A percentile compares a stretch with the other conserved stretches of the same genome.
Evolutionary conservation across 2,113 vertebrate genomes (phyloP).

Genomic region (Rhagologus leucostigma): DNA sequence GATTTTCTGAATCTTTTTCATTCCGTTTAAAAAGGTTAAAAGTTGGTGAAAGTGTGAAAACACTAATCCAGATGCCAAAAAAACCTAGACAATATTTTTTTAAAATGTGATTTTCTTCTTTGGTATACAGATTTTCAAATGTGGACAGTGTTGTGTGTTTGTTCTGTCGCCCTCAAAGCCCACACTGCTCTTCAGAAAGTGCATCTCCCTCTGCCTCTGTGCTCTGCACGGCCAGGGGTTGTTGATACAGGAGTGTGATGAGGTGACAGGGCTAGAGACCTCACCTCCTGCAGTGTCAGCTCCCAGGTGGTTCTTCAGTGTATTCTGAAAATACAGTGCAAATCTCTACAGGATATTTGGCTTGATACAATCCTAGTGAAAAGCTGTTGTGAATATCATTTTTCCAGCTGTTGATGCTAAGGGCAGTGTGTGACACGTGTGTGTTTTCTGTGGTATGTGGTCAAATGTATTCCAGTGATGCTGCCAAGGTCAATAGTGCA

Average conservation of each 20-base stretch:
- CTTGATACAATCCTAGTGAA: background rate
- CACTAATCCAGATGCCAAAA: background rate
- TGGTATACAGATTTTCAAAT: background rate
- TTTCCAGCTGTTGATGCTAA: background rate
- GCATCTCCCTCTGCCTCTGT: background rate
- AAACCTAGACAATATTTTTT: fast-evolving
- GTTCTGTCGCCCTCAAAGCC: background rate
- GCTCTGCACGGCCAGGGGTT: background rate
- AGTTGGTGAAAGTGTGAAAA: background rate
- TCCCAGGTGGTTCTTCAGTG: background rate
- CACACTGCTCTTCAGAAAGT: background rate
- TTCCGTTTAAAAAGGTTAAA: background rate
- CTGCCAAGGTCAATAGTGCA: background rate
- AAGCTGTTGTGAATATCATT: background rate
- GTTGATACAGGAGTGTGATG: background rate
- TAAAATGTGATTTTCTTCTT: background rate
- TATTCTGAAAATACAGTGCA: background rate
- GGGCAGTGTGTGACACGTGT: background rate
- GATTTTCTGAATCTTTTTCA: background rate
- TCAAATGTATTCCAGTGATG: background rate
- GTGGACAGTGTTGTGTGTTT: background rate
- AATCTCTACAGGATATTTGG: background rate
- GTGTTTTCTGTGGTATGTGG: background rate
- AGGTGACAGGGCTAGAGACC: background rate
- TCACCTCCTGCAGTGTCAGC: background rate